Conservation (phyloP, 1,140 invertebrate genomes). For the Bactericera cockerelli region DNA sequence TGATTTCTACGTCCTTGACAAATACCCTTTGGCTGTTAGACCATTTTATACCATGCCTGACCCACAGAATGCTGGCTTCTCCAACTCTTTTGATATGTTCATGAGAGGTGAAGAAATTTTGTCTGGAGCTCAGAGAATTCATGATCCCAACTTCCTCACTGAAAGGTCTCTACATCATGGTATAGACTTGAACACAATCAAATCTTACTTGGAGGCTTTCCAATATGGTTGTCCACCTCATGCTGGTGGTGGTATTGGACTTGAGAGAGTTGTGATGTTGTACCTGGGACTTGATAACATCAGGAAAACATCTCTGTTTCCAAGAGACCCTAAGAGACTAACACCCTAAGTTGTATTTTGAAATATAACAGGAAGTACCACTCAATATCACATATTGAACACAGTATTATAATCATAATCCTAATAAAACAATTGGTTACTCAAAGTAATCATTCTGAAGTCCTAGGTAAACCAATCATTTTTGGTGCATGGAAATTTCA, state of each 20-base stretch:
- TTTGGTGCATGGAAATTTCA: too few species aligned
- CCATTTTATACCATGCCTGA: slow-evolving; percentile 99
- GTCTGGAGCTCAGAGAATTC: slow-evolving; percentile 93
- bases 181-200: slow-evolving; percentile 79
- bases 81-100: slow-evolving; percentile 99
- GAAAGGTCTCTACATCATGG: slow-evolving; percentile 80
- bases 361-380: too few species aligned
- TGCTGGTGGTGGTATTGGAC: slow-evolving; percentile 93
- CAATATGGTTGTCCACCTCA: slow-evolving; percentile 93
- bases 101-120: slow-evolving; percentile 99
- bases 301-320: slow-evolving; percentile 95
- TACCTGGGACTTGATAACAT: slow-evolving; percentile 96
- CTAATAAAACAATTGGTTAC: too few species aligned
- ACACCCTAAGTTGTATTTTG: slow-evolving; percentile 90
- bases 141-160: slow-evolving; percentile 77
- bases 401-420: too few species aligned
- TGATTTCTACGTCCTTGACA: slow-evolving; percentile 98
- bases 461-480: too few species aligned
- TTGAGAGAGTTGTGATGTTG: slow-evolving; percentile 96
- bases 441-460: too few species aligned
- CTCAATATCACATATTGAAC: too few species aligned
- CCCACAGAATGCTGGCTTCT: slow-evolving; percentile 62
- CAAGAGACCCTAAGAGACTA: slow-evolving; percentile 90
- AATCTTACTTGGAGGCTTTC: slow-evolving; percentile 93
- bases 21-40: slow-evolving; percentile 89